These are phyloP conservation scores for Menidia menidia DNA, from an alignment of 2,797 vertebrate genomes.

Conservation along the genomic window DNA sequence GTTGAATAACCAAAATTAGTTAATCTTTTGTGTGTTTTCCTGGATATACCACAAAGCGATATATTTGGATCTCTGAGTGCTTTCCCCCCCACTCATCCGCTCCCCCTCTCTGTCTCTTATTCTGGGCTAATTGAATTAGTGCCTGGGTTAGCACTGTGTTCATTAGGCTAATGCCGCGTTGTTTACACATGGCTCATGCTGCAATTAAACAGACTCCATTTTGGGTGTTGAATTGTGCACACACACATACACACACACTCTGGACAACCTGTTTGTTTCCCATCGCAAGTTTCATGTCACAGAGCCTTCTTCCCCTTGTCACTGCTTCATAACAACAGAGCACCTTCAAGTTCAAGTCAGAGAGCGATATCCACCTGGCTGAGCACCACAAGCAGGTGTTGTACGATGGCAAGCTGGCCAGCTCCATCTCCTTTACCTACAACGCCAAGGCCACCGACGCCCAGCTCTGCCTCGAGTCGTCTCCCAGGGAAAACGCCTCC, in stretches of 20 bases:
- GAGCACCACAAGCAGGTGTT: conserved; percentile 97
- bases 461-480: conserved; percentile 95
- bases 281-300: background rate
- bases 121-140: conserved; percentile 76
- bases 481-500: conserved; percentile 94
- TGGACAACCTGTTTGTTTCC: conserved; percentile 17
- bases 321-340: conserved; percentile 78
- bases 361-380: conserved; percentile 97
- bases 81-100: conserved; percentile 42
- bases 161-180: conserved; percentile 77
- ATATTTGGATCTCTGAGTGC: conserved; percentile 48
- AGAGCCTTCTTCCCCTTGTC: background rate
- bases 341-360: conserved; percentile 97
- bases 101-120: conserved; percentile 59
- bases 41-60: conserved; percentile 46
- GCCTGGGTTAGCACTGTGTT: conserved; percentile 68
- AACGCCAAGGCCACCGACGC: conserved; percentile 97
- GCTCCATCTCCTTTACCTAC: conserved; percentile 95
- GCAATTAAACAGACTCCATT: conserved; percentile 71
- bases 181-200: conserved; percentile 67
- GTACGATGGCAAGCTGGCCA: conserved; percentile 95
- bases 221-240: conserved; percentile 51
- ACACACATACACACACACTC: conserved; percentile 10
- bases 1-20: background rate
- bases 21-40: conserved; percentile 11